Evolutionary conservation across 2,888 invertebrate species (phyloP).

Genomic region (Diaperis boleti): DNA sequence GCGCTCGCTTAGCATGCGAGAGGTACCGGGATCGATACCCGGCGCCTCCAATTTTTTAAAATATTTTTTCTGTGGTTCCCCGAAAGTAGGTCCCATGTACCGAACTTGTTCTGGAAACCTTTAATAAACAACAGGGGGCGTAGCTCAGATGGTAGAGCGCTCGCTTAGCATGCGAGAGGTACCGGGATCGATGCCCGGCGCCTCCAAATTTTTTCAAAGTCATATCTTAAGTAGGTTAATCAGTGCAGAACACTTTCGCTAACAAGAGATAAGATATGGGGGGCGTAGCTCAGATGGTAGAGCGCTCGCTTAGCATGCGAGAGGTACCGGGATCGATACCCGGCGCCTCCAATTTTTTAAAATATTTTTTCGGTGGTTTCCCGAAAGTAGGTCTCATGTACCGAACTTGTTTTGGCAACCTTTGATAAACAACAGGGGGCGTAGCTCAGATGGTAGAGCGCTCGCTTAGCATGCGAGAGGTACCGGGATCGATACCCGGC

Average conservation of each 20-base stretch:
- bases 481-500: conserved; percentile 70
- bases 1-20: conserved; percentile 72
- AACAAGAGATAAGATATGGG: no score
- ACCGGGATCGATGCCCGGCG: conserved; percentile 69
- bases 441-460: conserved; percentile 72
- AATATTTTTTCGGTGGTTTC: no score
- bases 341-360: conserved; percentile 59
- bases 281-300: conserved; percentile 70
- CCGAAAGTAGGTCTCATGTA: no score
- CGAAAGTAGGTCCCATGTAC: conserved; percentile 7
- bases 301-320: conserved; percentile 72
- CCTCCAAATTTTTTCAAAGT: no score
- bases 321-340: conserved; percentile 71
- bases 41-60: conserved; percentile 32
- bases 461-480: conserved; percentile 72
- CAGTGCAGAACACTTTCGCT: no score
- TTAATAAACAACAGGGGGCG: conserved; percentile 52
- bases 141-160: conserved; percentile 72
- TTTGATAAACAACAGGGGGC: conserved; percentile 48
- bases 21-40: conserved; percentile 71
- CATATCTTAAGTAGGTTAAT: no score
- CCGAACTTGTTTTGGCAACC: conserved; percentile 2
- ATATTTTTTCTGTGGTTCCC: no score
- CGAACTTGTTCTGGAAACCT: not conserved
- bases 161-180: conserved; percentile 72